These are phyloP conservation scores for Halyomorpha halys DNA, from an alignment of 1,140 invertebrate species.

Conservation along the genomic window DNA sequence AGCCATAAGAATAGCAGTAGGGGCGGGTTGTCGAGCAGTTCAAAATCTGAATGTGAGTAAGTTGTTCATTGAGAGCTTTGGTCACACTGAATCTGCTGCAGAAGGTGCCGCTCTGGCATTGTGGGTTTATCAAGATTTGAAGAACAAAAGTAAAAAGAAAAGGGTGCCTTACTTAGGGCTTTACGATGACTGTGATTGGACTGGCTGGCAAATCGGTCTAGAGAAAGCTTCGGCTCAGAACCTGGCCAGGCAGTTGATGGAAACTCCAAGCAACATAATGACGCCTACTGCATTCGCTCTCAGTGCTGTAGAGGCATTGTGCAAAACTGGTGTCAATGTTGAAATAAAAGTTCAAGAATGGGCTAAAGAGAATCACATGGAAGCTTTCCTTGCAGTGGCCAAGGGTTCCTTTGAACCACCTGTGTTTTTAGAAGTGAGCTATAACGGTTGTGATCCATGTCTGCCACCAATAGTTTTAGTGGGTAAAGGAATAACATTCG, in stretches of 20 bases:
- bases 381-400: constrained; percentile 49
- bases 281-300: constrained; percentile 50
- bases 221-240: constrained; percentile 51
- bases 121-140: constrained; percentile 51
- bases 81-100: constrained; percentile 59
- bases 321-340: constrained; percentile 40
- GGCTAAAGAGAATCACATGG: constrained; percentile 50
- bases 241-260: constrained; percentile 47
- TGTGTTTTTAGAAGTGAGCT: constrained; percentile 37
- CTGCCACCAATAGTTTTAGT: constrained; percentile 37
- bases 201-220: constrained; percentile 44
- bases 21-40: constrained; percentile 50
- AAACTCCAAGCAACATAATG: constrained; percentile 51
- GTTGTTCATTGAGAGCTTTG: constrained; percentile 57
- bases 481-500: constrained; percentile 54
- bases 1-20: constrained; percentile 50
- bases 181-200: constrained; percentile 36
- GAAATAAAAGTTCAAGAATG: constrained; percentile 37
- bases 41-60: constrained; percentile 48
- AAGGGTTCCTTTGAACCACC: constrained; percentile 51
- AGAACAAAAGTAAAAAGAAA: constrained; percentile 22
- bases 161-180: constrained; percentile 27
- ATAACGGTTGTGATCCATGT: constrained; percentile 36
- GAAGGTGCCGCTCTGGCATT: constrained; percentile 55
- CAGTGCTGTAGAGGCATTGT: constrained; percentile 38